Evolutionary conservation across 2,888 invertebrate species (phyloP), one percentile per base, ranked within the genome.

Genomic region (Oligia latruncula): DNA sequence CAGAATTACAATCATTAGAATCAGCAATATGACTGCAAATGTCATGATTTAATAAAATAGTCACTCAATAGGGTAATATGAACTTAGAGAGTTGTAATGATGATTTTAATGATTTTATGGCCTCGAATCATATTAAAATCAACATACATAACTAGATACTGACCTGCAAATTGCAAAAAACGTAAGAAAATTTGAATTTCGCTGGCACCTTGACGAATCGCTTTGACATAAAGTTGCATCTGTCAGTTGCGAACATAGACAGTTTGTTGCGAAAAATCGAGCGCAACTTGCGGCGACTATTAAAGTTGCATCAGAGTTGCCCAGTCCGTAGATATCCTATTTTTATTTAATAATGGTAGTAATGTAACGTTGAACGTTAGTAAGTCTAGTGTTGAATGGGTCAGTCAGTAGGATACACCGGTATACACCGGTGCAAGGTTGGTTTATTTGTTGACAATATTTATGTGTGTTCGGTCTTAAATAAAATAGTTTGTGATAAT

Each of bases 261-360:
- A 29, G 1, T 29, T 29, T 29, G 20, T 35, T 55, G 11, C 35
- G 20, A 66, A 58, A 60, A 78, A 2, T 0, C 13, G 0, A 6
- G 6, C 2, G 46, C 67, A 58, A n/a, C 40, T 71, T 15, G 4
- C 0, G 0, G n/a, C 40, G 8, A 84, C 5, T 71, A 35, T 65
- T 52, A 29, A 65, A 86, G 75, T 86, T 60, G 82, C 64, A 0
- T n/a, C 9, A 60, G 15, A 40, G 68, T 75, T n/a, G 68, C 52
- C 3, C 1, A 4, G 76, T 86, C 17, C 70, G 65, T 35, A 20
- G 29, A 0, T 8, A 40, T 0, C 40, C 17, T 81, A 23, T 23
- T 55, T 23, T 60, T 64, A n/a, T 73, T 81, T 52, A 60, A 75
- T 72, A 72, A 17, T 55, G 46, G 68, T 55, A 55, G 58, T 82